Base-by-base conservation (phyloP, 2,888 invertebrate genomes). In the Neoscelio sp. region DNA sequence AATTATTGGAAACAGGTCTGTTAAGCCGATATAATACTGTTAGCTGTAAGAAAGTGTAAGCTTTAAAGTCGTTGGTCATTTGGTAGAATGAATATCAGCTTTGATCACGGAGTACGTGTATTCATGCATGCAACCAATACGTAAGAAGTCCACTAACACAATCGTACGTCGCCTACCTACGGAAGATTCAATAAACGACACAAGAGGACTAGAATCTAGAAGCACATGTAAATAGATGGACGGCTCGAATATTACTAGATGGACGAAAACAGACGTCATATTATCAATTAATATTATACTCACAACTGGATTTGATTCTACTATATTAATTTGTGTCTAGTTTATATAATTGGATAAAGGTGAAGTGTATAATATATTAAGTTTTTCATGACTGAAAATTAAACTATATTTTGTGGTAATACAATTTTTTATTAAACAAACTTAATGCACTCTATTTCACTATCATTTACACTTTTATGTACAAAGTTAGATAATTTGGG, bases 131-230 rank as follows among this genome's bases (percentile, higher is more conserved):
- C 44, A 52, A 54, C 30, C 17, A 23, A 65, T 17, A 67, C 67
- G 23, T 67, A 46, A 67, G 13, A 23, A 42, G 18, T 0, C 4
- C 23, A 52, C 65, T 13, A 42, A 52, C 18, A 33, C 35, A 40
- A 42, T 40, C 3, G 2, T 5, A 17, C 13, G 10, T 42, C 52
- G 42, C 20, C 30, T 52, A 15, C 1, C 30, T 7, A 33, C 13
- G 42, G 65, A 42, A 42, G 18, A 52, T 65, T 65, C 65, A 65
- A 40, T 65, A 40, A 52, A 65, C 42, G 65, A 42, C 52, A 15
- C 5, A 20, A 10, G 20, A 42, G 15, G 42, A 26, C 33, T 65
- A 44, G 28, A 33, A 18, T 67, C 54, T 15, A 17, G n/a, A 10
- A 46, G 17, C 35, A 67, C 67, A 33, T 67, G 54, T 28, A 67